Evolutionary conservation across 2,113 vertebrate species (phyloP).

Genomic region (Ctenodactylus gundi): DNA sequence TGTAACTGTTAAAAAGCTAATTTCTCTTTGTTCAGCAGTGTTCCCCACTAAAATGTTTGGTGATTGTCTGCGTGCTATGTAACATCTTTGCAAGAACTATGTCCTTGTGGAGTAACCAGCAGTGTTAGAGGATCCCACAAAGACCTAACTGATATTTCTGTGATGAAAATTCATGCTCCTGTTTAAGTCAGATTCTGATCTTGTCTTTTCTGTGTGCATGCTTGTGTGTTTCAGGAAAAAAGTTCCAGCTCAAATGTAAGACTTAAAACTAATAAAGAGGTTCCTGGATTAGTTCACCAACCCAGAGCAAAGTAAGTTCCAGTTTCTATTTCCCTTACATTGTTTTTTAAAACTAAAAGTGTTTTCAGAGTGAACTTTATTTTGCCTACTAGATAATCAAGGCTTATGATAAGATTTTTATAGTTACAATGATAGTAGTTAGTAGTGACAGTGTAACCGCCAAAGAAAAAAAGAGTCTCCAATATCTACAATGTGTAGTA

Average conservation of each 20-base stretch:
- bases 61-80: not conserved
- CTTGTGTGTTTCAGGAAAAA: constrained; percentile 88
- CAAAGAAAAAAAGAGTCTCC: not conserved
- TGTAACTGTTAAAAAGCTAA: not conserved
- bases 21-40: not conserved
- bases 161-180: constrained; percentile 11
- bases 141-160: not conserved
- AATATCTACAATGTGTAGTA: not conserved
- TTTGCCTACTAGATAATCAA: not conserved
- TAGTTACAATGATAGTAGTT: no score
- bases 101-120: not conserved
- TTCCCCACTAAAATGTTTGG: not conserved
- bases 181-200: not conserved
- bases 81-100: not conserved
- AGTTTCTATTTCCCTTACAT: not conserved
- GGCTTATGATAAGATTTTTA: not conserved
- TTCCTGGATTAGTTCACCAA: constrained; percentile 88
- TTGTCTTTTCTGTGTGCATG: constrained; percentile 61
- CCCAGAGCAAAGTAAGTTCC: constrained; percentile 89
- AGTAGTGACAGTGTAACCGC: not conserved
- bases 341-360: constrained; percentile 16
- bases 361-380: not conserved
- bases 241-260: constrained; percentile 86
- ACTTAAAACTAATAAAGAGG: constrained; percentile 87
- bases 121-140: not conserved